phyloP scores from a whole-genome alignment of 2,888 invertebrate species.

The Agrochola circellaris region DNA sequence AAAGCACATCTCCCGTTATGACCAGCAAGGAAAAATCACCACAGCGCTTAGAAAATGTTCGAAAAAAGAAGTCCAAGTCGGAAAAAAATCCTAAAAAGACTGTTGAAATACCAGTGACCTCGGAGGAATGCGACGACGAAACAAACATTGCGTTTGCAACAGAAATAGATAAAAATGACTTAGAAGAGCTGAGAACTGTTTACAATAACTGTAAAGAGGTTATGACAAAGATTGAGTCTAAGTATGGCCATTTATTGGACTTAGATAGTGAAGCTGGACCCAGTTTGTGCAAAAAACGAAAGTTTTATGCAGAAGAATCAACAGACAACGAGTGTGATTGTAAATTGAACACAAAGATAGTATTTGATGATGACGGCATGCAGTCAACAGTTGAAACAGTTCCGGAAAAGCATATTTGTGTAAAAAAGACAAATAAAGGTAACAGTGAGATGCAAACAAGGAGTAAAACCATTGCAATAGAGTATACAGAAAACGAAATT shows the following conservation, averaged over 20 bases:
- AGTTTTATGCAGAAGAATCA: slow-evolving; percentile 41
- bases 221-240: slow-evolving; percentile 81
- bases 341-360: slow-evolving; percentile 79
- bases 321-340: slow-evolving; percentile 76
- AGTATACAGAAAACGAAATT: slow-evolving; percentile 72
- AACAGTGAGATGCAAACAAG: slow-evolving; percentile 22
- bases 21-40: slow-evolving; percentile 43
- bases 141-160: slow-evolving; percentile 19
- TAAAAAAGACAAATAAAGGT: slow-evolving; percentile 66
- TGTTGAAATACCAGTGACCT: slow-evolving; percentile 28
- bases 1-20: slow-evolving; percentile 33
- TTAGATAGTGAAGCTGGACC: slow-evolving; percentile 57
- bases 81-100: slow-evolving; percentile 41
- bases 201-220: slow-evolving; percentile 83
- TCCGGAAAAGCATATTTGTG: slow-evolving; percentile 78
- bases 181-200: slow-evolving; percentile 79
- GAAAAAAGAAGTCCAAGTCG: slow-evolving; percentile 44
- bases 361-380: slow-evolving; percentile 84
- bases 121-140: slow-evolving; percentile 2
- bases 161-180: slow-evolving; percentile 69
- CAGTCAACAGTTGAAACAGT: slow-evolving; percentile 69
- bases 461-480: slow-evolving; percentile 72
- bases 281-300: slow-evolving; percentile 40
- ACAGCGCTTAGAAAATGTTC: slow-evolving; percentile 16
- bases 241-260: slow-evolving; percentile 84